phyloP scores from a whole-genome alignment of 2,113 vertebrate genomes.

The Ictalurus furcatus region DNA sequence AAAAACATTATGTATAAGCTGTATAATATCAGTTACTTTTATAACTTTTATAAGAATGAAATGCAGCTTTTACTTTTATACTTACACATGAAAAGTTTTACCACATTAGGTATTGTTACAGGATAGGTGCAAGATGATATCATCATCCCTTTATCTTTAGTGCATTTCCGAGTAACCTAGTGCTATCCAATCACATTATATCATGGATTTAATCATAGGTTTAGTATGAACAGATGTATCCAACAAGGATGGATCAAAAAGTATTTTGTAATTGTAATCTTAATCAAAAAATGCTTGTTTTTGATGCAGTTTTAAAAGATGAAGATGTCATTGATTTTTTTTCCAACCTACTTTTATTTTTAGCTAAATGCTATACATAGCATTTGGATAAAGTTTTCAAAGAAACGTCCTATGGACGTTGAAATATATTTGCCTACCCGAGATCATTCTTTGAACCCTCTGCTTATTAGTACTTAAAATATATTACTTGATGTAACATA shows the following conservation, averaged over 20 bases:
- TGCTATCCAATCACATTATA: not conserved
- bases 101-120: not conserved
- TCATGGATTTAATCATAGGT: not conserved
- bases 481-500: not conserved
- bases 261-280: not conserved
- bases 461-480: not conserved
- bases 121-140: constrained; percentile 19
- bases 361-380: not conserved
- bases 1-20: not conserved
- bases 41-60: not conserved
- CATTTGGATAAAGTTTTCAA: not conserved
- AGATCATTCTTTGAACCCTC: not conserved
- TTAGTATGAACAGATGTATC: not conserved
- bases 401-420: not conserved
- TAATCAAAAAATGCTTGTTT: not conserved
- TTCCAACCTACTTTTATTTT: not conserved
- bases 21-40: not conserved
- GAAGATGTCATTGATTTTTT: not conserved
- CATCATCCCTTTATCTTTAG: constrained; percentile 6
- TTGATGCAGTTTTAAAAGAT: not conserved
- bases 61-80: not conserved
- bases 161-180: not conserved
- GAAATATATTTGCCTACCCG: not conserved
- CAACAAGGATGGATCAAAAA: not conserved
- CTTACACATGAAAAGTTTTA: not conserved